A percentile compares a stretch with the other conserved stretches of the same genome.
Conservation (phyloP, 2,113 vertebrate genomes). For the Pollimyrus isidori region DNA sequence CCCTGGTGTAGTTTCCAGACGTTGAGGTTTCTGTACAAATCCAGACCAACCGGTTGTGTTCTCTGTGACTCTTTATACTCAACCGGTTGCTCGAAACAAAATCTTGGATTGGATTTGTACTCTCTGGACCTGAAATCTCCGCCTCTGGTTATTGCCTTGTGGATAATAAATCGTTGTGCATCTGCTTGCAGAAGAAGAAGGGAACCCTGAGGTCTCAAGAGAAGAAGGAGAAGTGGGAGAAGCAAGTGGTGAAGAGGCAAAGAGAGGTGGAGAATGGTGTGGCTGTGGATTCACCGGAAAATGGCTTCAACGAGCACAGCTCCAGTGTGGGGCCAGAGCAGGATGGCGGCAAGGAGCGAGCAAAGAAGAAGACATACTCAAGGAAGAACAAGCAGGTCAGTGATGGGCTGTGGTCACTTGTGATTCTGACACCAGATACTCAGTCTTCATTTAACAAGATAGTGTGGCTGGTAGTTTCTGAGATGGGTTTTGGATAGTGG, state of each 20-base stretch:
- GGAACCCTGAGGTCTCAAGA: slow-evolving; percentile 78
- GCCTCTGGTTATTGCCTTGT: neutral
- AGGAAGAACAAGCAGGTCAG: slow-evolving; percentile 87
- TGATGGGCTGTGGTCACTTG: neutral
- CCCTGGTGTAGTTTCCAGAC: neutral
- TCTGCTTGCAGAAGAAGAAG: slow-evolving; percentile 65
- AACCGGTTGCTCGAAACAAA: no score
- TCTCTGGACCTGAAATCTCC: no score
- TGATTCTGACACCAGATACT: neutral
- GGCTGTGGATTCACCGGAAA: slow-evolving; percentile 75
- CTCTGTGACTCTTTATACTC: no score
- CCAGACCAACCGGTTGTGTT: no score
- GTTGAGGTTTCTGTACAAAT: no score
- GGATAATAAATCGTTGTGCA: neutral
- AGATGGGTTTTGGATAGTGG: neutral
- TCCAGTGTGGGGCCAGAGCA: slow-evolving; percentile 68
- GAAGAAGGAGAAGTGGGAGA: slow-evolving; percentile 76
- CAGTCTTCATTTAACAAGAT: neutral
- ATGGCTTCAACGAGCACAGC: slow-evolving; percentile 71
- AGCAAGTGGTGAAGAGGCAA: slow-evolving; percentile 69
- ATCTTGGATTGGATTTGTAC: no score
- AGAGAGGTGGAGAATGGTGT: slow-evolving; percentile 76
- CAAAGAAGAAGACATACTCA: slow-evolving; percentile 80
- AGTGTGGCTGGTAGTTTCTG: neutral
- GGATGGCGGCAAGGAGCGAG: slow-evolving; percentile 75